Conservation (phyloP, 2,797 vertebrate species). For the Momotus momota region DNA sequence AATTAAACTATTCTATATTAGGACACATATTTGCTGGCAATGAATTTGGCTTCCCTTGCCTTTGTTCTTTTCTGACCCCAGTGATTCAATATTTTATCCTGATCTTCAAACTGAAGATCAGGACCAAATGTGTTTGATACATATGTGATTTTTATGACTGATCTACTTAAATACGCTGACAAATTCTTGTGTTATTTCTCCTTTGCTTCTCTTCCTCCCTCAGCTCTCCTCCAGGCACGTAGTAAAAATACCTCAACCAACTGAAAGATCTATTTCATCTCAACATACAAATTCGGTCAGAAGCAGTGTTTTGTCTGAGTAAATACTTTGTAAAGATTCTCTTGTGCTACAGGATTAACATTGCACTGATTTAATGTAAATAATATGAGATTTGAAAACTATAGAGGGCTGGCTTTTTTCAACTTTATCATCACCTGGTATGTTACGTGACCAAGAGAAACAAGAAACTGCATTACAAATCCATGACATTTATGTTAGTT, state of each 20-base stretch:
- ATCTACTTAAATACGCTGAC: neutral
- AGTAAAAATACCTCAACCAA: neutral
- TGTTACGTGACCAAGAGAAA: neutral
- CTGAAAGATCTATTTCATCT: neutral
- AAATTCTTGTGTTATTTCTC: neutral
- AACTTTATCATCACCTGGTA: neutral
- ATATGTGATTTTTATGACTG: neutral
- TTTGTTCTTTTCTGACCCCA: neutral
- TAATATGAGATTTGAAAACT: neutral
- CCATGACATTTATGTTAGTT: neutral
- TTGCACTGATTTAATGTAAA: neutral
- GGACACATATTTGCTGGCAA: neutral
- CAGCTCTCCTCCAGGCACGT: neutral
- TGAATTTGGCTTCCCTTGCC: neutral
- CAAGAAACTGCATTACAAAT: neutral
- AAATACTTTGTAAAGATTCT: neutral
- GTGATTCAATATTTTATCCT: neutral
- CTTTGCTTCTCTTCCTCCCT: neutral
- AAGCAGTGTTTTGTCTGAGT: neutral
- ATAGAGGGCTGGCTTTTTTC: rapidly evolving
- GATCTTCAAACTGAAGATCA: neutral
- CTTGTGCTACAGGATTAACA: neutral
- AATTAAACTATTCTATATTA: constrained; percentile 54
- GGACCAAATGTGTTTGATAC: neutral
- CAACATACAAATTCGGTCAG: neutral